These are phyloP conservation scores for Panthera uncia DNA, from an alignment of 2,113 vertebrate genomes.

Conservation along the genomic window DNA sequence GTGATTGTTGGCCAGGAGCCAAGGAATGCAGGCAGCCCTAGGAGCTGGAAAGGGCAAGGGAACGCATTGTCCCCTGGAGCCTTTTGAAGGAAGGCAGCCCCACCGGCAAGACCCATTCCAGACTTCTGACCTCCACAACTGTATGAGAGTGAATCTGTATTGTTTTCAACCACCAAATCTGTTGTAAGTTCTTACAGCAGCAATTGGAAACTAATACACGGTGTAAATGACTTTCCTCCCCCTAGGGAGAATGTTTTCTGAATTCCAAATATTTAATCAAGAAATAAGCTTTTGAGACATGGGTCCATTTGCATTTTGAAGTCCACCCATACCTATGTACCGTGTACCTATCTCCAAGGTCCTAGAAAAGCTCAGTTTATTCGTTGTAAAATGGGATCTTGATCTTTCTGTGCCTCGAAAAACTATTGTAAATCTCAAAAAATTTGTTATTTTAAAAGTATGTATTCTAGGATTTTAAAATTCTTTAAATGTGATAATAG, in stretches of 20 bases:
- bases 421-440: background rate
- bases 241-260: background rate
- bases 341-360: background rate
- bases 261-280: slow-evolving; percentile 15
- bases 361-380: background rate
- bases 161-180: background rate
- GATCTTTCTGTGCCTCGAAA: background rate
- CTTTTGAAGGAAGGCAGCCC: background rate
- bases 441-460: background rate
- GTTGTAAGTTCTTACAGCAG: background rate
- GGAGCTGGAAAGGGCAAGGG: background rate
- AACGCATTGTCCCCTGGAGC: background rate
- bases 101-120: background rate
- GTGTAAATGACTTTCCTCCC: background rate
- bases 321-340: background rate
- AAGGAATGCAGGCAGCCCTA: background rate
- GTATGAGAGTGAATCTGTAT: background rate
- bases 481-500: background rate
- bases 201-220: background rate
- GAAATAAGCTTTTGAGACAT: background rate
- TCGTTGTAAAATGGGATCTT: background rate
- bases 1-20: background rate
- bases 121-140: background rate
- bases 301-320: background rate
- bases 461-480: background rate